Conservation (phyloP, 2,888 invertebrate species). For the Onchidella celtica region DNA sequence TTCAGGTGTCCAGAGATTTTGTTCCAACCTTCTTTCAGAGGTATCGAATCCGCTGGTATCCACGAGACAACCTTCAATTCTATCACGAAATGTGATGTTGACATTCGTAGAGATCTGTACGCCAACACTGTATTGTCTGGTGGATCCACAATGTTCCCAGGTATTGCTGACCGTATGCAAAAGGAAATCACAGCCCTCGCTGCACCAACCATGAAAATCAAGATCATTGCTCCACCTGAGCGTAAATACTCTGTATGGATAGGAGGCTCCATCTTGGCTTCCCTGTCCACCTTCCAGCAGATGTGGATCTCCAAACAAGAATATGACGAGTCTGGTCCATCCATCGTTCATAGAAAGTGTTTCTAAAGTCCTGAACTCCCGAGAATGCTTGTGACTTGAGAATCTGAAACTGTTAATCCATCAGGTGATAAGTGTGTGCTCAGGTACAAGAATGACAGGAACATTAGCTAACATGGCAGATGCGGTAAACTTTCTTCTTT, state of each 20-base stretch:
- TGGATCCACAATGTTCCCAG: slow-evolving; percentile 97
- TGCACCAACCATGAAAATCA: slow-evolving; percentile 85
- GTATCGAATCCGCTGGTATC: slow-evolving; percentile 77
- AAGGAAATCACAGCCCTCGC: slow-evolving; percentile 95
- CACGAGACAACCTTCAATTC: slow-evolving; percentile 79
- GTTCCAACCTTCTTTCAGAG: slow-evolving; percentile 76
- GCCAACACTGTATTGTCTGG: slow-evolving; percentile 89
- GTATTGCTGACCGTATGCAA: slow-evolving; percentile 98
- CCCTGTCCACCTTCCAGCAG: slow-evolving; percentile 85
- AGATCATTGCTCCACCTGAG: slow-evolving; percentile 94
- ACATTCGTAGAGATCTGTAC: slow-evolving; percentile 78
- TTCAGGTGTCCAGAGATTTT: slow-evolving; percentile 72
- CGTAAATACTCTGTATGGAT: slow-evolving; percentile 91
- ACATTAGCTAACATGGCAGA: too few species aligned
- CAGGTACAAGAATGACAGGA: too few species aligned
- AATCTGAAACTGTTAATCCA: too few species aligned
- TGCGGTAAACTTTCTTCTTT: too few species aligned
- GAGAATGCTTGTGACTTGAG: too few species aligned
- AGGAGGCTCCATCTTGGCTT: slow-evolving; percentile 74
- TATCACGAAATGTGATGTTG: slow-evolving; percentile 79
- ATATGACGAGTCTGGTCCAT: slow-evolving; percentile 97
- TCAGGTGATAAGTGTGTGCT: too few species aligned
- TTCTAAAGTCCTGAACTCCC: too few species aligned
- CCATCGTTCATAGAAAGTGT: slow-evolving; percentile 95
- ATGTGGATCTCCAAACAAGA: slow-evolving; percentile 79